Evolutionary conservation across 2,888 invertebrate genomes (phyloP), one percentile per base, ranked within the genome.

Genomic region (Lordiphosa andalusiaca): DNA sequence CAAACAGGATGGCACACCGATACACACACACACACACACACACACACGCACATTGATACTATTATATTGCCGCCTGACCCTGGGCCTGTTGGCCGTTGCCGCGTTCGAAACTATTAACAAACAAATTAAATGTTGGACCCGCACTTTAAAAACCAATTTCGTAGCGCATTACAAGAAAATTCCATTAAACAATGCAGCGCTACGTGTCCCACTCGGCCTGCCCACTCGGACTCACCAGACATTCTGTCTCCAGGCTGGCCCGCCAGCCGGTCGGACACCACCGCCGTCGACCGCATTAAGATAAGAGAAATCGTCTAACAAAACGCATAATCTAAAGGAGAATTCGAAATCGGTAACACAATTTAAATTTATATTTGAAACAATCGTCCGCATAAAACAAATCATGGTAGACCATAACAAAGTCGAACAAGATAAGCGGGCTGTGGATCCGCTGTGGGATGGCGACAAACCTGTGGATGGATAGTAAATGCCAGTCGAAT

Each of bases 221-320:
- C 35, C 42, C 55, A 33, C 12, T 48, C 30, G 38, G 40, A 23
- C 53, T 44, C 51, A 38, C 66, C 69, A 80, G 83, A 80, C 80
- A 73, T 51, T 46, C 55, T 82, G 80, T 82, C 80, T 80, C 83
- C 78, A 48, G 30, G 9, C 30, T 10, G n/a, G 30, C 16, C 16
- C 2, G 16, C 9, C 37, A n/a, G n/a, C 49, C 35, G 42, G 48
- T 63, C 56, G 67, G 49, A 49, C 56, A 57, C 37, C 50, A 39
- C 53, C 41, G 25, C 47, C 52, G 39, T 53, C 59, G 61, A 62
- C 56, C 71, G 73, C 84, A 83, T 86, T 85, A 84, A 86, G 86
- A 86, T 86, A 86, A 86, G 78, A 74, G 71, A 78, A 84, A 86
- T 86, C 83, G 74, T 80, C 84, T 84, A 73, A 86, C 86, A 86